These are phyloP conservation scores for Canis aureus DNA, from an alignment of 2,113 vertebrate species.

Conservation along the genomic window DNA sequence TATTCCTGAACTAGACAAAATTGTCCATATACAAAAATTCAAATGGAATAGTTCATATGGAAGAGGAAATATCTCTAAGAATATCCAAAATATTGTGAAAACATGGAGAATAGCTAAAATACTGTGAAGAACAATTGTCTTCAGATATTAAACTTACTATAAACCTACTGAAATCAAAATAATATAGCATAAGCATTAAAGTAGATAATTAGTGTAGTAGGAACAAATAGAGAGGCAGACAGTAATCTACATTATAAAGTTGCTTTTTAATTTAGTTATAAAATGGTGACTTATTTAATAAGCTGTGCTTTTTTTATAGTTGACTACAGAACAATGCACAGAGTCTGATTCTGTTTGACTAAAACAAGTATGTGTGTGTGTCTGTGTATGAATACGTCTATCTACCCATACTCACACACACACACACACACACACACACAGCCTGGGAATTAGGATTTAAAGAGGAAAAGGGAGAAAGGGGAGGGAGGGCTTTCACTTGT, in stretches of 20 bases:
- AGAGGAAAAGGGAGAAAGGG: not conserved
- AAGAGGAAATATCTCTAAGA: not conserved
- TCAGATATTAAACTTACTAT: not conserved
- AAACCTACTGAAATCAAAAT: not conserved
- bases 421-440: not conserved
- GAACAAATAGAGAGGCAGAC: not conserved
- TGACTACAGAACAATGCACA: not conserved
- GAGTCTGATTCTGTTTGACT: not conserved
- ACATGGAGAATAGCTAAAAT: not conserved
- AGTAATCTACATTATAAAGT: not conserved
- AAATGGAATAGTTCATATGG: not conserved
- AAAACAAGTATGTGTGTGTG: not conserved
- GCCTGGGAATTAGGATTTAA: not conserved
- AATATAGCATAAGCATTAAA: not conserved
- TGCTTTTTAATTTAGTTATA: not conserved
- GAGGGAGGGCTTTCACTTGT: not conserved
- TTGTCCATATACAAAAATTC: not conserved
- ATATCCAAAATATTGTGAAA: not conserved
- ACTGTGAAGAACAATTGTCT: not conserved
- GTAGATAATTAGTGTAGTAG: not conserved
- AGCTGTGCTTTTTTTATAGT: slow-evolving; percentile 24
- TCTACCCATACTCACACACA: not conserved
- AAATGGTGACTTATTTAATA: not conserved
- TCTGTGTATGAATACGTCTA: not conserved
- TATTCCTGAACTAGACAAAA: not conserved